Conservation (phyloP, 2,797 vertebrate genomes). For the Apodemus agrarius region DNA sequence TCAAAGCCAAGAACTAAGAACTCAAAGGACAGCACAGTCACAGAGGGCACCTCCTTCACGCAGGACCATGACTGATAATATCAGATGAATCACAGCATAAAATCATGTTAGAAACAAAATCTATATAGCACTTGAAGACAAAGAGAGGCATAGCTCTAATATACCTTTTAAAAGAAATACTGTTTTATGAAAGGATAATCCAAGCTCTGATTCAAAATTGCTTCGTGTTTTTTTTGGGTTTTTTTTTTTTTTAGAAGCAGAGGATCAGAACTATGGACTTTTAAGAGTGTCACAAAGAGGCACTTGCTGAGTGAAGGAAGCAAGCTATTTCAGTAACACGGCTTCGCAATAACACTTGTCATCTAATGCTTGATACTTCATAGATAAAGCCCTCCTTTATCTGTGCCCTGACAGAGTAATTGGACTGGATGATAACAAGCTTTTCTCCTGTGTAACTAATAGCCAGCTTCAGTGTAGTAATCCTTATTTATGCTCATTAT, state of each 20-base stretch:
- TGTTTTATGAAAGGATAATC: constrained; percentile 6
- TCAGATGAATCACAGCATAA: background rate
- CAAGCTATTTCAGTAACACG: background rate
- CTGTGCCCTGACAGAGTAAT: background rate
- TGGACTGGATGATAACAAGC: constrained; percentile 44
- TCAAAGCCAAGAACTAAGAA: constrained; percentile 19
- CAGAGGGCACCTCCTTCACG: background rate
- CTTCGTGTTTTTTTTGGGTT: background rate
- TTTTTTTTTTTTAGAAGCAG: constrained; percentile 3
- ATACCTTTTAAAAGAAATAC: background rate
- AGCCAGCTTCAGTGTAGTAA: constrained; percentile 54
- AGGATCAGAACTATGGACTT: background rate
- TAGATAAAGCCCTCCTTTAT: constrained; percentile 45
- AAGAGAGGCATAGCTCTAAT: background rate
- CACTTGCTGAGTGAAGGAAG: background rate
- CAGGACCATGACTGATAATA: background rate
- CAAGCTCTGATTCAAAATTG: constrained; percentile 4
- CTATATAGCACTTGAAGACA: background rate
- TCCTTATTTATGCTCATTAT: constrained; percentile 59
- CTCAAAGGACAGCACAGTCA: background rate
- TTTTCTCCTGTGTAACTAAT: constrained; percentile 66
- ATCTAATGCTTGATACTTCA: constrained; percentile 40
- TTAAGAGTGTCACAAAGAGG: background rate
- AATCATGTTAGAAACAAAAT: background rate
- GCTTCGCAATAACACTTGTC: constrained; percentile 12